These are phyloP conservation scores for Megaceryle alcyon DNA, from an alignment of 2,797 vertebrate species.

Conservation along the genomic window DNA sequence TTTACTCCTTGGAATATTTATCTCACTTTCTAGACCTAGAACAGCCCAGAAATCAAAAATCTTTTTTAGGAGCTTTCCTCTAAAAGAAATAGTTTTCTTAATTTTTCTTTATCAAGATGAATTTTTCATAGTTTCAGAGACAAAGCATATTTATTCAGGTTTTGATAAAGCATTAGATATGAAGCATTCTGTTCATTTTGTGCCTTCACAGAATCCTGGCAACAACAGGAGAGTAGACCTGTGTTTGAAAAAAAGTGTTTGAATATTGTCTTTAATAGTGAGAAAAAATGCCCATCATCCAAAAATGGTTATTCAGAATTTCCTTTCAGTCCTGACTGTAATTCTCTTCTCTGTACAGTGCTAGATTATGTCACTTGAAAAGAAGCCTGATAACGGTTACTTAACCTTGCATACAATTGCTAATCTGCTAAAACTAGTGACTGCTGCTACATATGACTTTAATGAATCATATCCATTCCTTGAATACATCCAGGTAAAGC, in stretches of 20 bases:
- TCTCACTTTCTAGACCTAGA: background rate
- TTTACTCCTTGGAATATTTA: background rate
- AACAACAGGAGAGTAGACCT: background rate
- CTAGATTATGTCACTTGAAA: background rate
- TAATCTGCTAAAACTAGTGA: slow-evolving; percentile 58
- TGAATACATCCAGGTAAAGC: background rate
- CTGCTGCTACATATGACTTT: slow-evolving; percentile 38
- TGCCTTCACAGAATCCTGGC: background rate
- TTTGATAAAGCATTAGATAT: background rate
- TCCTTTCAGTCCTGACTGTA: background rate
- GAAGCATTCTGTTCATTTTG: background rate
- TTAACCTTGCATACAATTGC: background rate
- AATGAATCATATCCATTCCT: slow-evolving; percentile 28
- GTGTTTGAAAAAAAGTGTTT: background rate
- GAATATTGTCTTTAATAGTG: background rate
- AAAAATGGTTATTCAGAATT: background rate
- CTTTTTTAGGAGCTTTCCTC: background rate
- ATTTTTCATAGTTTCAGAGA: background rate
- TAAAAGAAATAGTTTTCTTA: background rate
- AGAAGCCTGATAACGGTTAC: background rate
- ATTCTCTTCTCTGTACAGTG: background rate
- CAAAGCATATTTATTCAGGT: background rate
- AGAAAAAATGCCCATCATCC: background rate
- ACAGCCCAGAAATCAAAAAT: background rate
- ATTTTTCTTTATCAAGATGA: background rate